phyloP scores from a whole-genome alignment of 2,888 invertebrate genomes.

The Leptinotarsa juncta region DNA sequence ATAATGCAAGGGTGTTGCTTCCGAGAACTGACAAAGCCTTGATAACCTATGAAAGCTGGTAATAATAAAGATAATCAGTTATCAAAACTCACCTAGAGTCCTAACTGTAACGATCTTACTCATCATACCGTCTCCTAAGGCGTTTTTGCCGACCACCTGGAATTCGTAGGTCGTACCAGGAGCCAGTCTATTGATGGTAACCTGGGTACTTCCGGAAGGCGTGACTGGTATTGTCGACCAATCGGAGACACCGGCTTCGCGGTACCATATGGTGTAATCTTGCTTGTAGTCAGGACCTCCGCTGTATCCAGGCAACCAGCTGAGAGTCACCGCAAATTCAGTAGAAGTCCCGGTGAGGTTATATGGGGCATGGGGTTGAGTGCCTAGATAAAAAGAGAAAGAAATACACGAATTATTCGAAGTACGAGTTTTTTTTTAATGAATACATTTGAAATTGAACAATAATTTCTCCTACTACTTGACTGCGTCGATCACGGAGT shows the following conservation, averaged over 20 bases:
- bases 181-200: constrained; percentile 89
- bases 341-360: constrained; percentile 90
- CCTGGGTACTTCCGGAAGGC: constrained; percentile 89
- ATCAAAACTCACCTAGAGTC: constrained; percentile 80
- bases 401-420: neutral
- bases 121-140: constrained; percentile 95
- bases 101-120: constrained; percentile 91
- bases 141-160: constrained; percentile 94
- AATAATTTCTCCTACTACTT: no score
- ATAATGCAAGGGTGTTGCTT: no score
- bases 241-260: constrained; percentile 87
- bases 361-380: constrained; percentile 97
- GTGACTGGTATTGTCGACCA: constrained; percentile 96
- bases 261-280: constrained; percentile 95
- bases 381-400: constrained; percentile 59
- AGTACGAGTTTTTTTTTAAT: no score
- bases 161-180: constrained; percentile 95
- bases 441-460: no score
- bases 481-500: no score
- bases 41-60: neutral
- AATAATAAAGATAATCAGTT: neutral
- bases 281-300: constrained; percentile 96
- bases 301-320: constrained; percentile 95
- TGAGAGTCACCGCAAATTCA: constrained; percentile 89
- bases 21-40: no score